Evolutionary conservation across 2,113 vertebrate genomes (phyloP), one percentile per base, ranked within the genome.

Genomic region (Spermophilus dauricus): DNA sequence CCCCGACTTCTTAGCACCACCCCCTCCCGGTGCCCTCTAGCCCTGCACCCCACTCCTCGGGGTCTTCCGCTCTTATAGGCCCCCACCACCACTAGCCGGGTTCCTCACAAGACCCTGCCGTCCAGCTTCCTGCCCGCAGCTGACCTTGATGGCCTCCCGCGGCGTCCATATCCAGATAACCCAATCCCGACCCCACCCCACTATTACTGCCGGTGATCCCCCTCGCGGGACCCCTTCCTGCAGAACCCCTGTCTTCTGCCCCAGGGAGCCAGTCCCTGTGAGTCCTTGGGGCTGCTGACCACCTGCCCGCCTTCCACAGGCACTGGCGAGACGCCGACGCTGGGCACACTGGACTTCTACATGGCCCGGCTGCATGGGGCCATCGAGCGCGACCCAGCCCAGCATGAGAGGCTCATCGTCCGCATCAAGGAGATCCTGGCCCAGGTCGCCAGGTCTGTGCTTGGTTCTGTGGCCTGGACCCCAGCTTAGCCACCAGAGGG

Each of bases 341-440:
- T 99, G 88, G 99, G 99, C 86, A 99, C 99, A 14, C 98, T 99
- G 96, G 99, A 99, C 97, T 99, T 99, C 20, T 99, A 99, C 97
- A 99, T 99, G 99, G 99, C 99, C 67, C 99, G 99, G 95, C 98
- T 99, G 93, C 99, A 99, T 97, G 99, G 99, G 1, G 98, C 99
- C 83, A 99, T 99, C 0, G 99, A 99, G 98, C 99, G 99, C 89
- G 99, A 99, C 98, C 99, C 99, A 0, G 98, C 99, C 18, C 99
- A 99, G 97, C 99, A 99, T 0, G 99, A 99, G 72, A 99, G 99
- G 0, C 98, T 99, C 91, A 99, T 99, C 39, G 97, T 98, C 34
- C 99, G 99, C 75, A 99, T 99, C 76, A 99, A 99, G 83, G 99
- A 99, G 94, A 99, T 99, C 96, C 98, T 99, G 89, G 99, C 99